Conservation (phyloP, 1,140 invertebrate genomes). For the Goniozus legneri region DNA sequence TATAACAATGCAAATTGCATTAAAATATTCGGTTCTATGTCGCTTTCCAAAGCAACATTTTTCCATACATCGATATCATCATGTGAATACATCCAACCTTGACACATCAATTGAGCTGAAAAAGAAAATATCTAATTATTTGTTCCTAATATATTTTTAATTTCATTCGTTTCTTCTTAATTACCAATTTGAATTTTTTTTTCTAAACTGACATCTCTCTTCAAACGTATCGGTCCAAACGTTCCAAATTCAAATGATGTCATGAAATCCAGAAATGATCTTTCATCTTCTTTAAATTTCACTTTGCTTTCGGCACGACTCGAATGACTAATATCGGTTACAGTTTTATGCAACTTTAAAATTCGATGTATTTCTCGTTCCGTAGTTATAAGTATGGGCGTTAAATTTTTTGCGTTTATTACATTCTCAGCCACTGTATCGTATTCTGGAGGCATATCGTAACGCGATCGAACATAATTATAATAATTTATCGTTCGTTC, state of each 20-base stretch:
- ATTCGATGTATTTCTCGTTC: slow-evolving; percentile 40
- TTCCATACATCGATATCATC: slow-evolving; percentile 51
- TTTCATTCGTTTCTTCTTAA: slow-evolving; percentile 21
- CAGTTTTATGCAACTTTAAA: slow-evolving; percentile 34
- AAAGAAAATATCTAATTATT: no score
- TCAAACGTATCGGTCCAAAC: slow-evolving; percentile 32
- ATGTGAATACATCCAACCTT: slow-evolving; percentile 59
- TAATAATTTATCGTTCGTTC: slow-evolving; percentile 48
- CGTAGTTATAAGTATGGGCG: slow-evolving; percentile 34
- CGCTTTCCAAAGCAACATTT: slow-evolving; percentile 53
- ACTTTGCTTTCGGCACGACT: slow-evolving; percentile 35
- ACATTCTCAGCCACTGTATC: slow-evolving; percentile 33
- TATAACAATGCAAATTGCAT: slow-evolving; percentile 65
- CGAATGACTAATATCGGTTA: slow-evolving; percentile 25
- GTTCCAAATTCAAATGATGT: slow-evolving; percentile 59
- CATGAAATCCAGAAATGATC: slow-evolving; percentile 51
- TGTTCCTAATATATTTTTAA: no score
- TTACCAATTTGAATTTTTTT: slow-evolving; percentile 41
- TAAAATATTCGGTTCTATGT: slow-evolving; percentile 58
- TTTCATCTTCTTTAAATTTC: slow-evolving; percentile 45
- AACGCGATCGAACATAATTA: slow-evolving; percentile 39
- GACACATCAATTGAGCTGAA: slow-evolving; percentile 61
- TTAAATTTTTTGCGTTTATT: slow-evolving; percentile 26
- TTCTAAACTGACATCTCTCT: slow-evolving; percentile 33
- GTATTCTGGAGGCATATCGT: slow-evolving; percentile 42